phyloP scores from a whole-genome alignment of 1,140 invertebrate species.

The Phenacoccus solenopsis region DNA sequence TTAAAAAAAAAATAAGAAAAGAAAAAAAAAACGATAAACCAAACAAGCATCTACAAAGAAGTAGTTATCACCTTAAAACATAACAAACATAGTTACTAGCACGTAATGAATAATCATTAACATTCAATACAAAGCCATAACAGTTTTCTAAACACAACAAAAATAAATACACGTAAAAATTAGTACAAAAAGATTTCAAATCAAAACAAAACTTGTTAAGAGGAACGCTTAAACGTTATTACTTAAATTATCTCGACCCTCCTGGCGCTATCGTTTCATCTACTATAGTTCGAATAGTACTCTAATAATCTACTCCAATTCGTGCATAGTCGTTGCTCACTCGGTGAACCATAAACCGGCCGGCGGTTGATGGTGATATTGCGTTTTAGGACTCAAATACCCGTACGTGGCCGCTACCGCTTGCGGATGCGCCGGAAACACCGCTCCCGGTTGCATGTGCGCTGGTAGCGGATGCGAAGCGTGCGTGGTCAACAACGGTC shows the following conservation, averaged over 20 bases:
- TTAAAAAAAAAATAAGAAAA: background rate
- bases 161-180: background rate
- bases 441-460: constrained; percentile 57
- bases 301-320: background rate
- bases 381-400: constrained; percentile 54
- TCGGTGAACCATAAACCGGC: constrained; percentile 63
- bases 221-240: constrained; percentile 7
- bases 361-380: constrained; percentile 54
- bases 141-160: background rate
- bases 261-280: background rate
- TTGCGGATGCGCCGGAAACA: constrained; percentile 46
- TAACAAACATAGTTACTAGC: background rate
- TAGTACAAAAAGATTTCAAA: constrained; percentile 1
- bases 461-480: constrained; percentile 67
- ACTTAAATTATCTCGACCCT: background rate
- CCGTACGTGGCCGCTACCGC: constrained; percentile 52
- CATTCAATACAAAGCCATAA: background rate
- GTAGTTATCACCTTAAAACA: background rate
- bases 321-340: background rate
- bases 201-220: background rate
- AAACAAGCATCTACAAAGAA: background rate
- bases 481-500: constrained; percentile 58
- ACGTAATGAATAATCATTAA: background rate
- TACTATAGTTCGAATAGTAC: background rate
- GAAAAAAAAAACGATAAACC: background rate